Evolutionary conservation across 1,140 invertebrate genomes (phyloP), one percentile per base, ranked within the genome.

Genomic region (Sesamia nonagrioides): DNA sequence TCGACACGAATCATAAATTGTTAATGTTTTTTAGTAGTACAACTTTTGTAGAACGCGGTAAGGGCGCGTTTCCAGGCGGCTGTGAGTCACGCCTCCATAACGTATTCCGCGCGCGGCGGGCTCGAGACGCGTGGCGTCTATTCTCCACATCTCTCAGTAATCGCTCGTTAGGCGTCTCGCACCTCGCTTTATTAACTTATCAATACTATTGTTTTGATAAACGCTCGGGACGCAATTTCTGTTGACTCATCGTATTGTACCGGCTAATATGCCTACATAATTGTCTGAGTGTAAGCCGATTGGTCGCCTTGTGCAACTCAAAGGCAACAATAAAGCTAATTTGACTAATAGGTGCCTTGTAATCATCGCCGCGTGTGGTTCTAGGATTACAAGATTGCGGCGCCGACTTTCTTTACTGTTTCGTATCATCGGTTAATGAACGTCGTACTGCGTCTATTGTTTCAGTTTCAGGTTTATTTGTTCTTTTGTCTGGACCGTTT

Each of bases 121-220:
- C 80, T 40, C 61, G 80, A 81, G 82, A 78, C 84, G 77, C 82
- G 81, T 78, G 74, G 77, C 77, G 77, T 78, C 80, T 78, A 78
- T 78, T 78, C 71, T 73, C 60, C n/a, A 75, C 69, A 58, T 48
- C 80, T n/a, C 56, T 45, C 54, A 21, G 77, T 78, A 78, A 81
- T 75, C 80, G 76, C 80, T 81, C 80, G 80, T 81, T 81, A 81
- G 87, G 75, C 75, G 84, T 90, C 90, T 89, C 89, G 86, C 89
- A 87, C 89, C 87, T 90, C 82, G 84, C 86, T 92, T 92, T 92
- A 94, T 94, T 92, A 94, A 93, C 91, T 94, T 94, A 94, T 94
- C 92, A 93, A 92, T 92, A 91, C 91, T 90, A 94, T 94, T 94
- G 93, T 94, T 94, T 94, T 94, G 91, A 94, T 94, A 94, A 92